Evolutionary conservation across 2,888 invertebrate genomes (phyloP).

Genomic region (Pheosia gnoma): DNA sequence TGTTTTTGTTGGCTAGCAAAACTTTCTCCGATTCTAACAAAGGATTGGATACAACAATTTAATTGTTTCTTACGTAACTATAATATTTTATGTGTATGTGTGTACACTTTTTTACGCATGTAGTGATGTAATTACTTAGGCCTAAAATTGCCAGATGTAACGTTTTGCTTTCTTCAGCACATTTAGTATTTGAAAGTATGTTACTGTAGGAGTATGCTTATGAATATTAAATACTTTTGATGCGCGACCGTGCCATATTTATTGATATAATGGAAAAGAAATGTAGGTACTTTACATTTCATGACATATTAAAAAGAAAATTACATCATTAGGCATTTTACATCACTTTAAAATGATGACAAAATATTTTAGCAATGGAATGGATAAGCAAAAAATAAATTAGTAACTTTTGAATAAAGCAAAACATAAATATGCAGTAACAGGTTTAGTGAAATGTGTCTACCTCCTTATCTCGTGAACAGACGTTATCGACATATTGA

Average conservation of each 20-base stretch:
- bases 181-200: slow-evolving; percentile 24
- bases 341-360: no score
- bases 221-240: slow-evolving; percentile 17
- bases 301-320: no score
- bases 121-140: slow-evolving; percentile 30
- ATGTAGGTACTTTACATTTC: background rate
- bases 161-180: slow-evolving; percentile 28
- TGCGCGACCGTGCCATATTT: background rate
- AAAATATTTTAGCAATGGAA: no score
- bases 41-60: slow-evolving; percentile 18
- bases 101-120: slow-evolving; percentile 20
- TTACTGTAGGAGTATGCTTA: slow-evolving; percentile 12
- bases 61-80: slow-evolving; percentile 35
- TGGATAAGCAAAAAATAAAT: background rate
- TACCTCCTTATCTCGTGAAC: slow-evolving; percentile 23
- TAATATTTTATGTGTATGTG: slow-evolving; percentile 21
- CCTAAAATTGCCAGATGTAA: slow-evolving; percentile 20
- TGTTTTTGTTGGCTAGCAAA: slow-evolving; percentile 9
- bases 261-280: background rate
- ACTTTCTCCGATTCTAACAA: slow-evolving; percentile 36
- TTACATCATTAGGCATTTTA: no score
- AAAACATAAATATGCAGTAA: background rate
- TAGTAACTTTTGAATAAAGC: background rate
- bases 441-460: slow-evolving; percentile 17
- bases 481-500: slow-evolving; percentile 26